phyloP scores from a whole-genome alignment of 30 jellyfish, hydroid and myxozoan species.

The Hydractinia symbiolongicarpus region DNA sequence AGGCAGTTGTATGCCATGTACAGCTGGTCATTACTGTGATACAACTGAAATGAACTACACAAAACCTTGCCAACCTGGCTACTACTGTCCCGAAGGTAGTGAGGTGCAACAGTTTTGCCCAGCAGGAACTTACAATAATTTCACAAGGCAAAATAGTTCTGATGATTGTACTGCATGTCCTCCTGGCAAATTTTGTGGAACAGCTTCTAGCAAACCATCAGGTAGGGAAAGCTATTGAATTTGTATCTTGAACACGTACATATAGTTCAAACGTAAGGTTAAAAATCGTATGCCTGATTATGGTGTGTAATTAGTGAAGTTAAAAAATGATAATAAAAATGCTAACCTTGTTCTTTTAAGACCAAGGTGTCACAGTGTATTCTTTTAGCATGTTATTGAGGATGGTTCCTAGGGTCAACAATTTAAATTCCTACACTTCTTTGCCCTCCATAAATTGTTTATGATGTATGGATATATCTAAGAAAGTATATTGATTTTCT shows the following conservation, averaged over 20 bases:
- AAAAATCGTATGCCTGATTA: too few species aligned
- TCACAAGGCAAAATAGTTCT: conserved; percentile 55
- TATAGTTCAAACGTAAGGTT: too few species aligned
- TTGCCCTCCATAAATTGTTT: too few species aligned
- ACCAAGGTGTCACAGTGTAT: too few species aligned
- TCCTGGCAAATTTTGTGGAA: conserved; percentile 75
- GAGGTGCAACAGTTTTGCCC: conserved; percentile 92
- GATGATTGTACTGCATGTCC: conserved; percentile 90
- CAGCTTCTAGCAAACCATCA: conserved; percentile 90
- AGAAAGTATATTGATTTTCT: too few species aligned
- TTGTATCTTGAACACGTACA: neutral
- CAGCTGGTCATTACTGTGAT: conserved; percentile 80
- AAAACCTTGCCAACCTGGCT: conserved; percentile 80
- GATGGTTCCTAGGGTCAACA: too few species aligned
- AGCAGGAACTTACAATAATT: conserved; percentile 91
- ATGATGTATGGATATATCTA: too few species aligned
- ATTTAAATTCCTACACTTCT: too few species aligned
- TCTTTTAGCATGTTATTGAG: too few species aligned
- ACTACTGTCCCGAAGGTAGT: conserved; percentile 95
- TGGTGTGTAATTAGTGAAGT: too few species aligned
- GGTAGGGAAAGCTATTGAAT: conserved; percentile 44
- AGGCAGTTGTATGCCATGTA: conserved; percentile 85
- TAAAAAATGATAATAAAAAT: too few species aligned
- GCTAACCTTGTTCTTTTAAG: too few species aligned
- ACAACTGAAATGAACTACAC: conserved; percentile 59